These are phyloP conservation scores for Cygnus olor DNA, from an alignment of 2,797 vertebrate species.

Conservation along the genomic window DNA sequence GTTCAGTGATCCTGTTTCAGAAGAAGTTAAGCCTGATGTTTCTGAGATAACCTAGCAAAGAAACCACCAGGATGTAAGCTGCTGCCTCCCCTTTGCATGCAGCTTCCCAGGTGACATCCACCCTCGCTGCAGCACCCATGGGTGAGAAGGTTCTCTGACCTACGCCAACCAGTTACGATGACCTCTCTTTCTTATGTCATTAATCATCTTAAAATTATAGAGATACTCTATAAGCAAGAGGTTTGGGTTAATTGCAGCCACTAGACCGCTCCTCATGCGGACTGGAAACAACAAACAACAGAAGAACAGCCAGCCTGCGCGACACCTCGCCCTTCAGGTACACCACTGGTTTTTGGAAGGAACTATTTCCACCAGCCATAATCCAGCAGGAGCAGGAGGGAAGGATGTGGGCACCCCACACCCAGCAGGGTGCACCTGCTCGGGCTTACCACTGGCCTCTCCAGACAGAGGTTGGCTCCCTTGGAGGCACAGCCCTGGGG, in stretches of 20 bases:
- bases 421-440: not conserved
- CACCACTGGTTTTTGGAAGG: not conserved
- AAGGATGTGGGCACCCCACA: too few species aligned
- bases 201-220: not conserved
- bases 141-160: not conserved
- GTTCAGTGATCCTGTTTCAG: not conserved
- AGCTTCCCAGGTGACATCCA: not conserved
- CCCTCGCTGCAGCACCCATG: too few species aligned
- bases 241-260: not conserved
- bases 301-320: not conserved
- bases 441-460: not conserved
- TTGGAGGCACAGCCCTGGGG: not conserved
- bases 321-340: not conserved
- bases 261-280: accelerated
- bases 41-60: not conserved
- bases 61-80: not conserved
- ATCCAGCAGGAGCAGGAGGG: too few species aligned
- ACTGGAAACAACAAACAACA: not conserved
- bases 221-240: not conserved
- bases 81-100: not conserved
- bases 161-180: accelerated
- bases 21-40: not conserved
- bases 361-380: not conserved
- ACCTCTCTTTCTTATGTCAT: not conserved
- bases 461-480: not conserved